A percentile compares a stretch with the other conserved stretches of the same genome.
Conservation (phyloP, 2,888 invertebrate species). For the Xestia rhomboidea region DNA sequence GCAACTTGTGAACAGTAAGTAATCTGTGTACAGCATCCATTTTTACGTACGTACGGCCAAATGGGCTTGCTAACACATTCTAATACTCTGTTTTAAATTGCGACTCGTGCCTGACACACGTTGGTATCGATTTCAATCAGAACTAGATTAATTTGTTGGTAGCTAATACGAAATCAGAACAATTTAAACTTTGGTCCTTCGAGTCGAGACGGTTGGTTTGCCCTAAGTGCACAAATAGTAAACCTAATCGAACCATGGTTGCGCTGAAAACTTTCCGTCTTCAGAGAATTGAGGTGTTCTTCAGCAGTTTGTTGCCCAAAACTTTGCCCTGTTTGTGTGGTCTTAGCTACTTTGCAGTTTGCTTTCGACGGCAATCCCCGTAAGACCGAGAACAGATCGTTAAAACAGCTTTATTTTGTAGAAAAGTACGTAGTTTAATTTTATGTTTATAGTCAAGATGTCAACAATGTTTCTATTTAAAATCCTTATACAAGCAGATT, state of each 20-base stretch:
- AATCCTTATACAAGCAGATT: conserved; percentile 5
- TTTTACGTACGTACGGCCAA: not conserved
- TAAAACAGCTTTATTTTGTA: conserved; percentile 32
- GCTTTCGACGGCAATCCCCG: conserved; percentile 28
- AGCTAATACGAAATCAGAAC: conserved; percentile 9
- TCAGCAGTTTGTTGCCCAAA: conserved; percentile 41
- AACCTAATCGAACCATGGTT: conserved; percentile 43
- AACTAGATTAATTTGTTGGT: conserved; percentile 12
- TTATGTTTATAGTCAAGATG: conserved; percentile 26
- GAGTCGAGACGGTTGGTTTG: conserved; percentile 31
- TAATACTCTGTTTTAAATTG: conserved; percentile 8
- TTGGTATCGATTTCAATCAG: conserved; percentile 11
- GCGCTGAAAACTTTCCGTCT: conserved; percentile 48
- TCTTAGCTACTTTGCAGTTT: conserved; percentile 40
- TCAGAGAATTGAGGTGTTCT: conserved; percentile 49
- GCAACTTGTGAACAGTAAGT: not conserved
- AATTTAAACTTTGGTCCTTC: conserved; percentile 23
- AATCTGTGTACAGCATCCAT: no score
- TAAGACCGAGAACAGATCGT: conserved; percentile 26
- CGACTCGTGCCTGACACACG: not conserved
- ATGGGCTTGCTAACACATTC: not conserved
- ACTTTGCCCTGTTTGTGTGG: conserved; percentile 49
- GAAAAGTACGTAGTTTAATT: conserved; percentile 17
- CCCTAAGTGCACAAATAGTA: conserved; percentile 37
- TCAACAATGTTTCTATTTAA: conserved; percentile 6